Evolutionary conservation across 2,888 invertebrate species (phyloP), one percentile per base, ranked within the genome.

Genomic region (Nematopogon swammerdamellus): DNA sequence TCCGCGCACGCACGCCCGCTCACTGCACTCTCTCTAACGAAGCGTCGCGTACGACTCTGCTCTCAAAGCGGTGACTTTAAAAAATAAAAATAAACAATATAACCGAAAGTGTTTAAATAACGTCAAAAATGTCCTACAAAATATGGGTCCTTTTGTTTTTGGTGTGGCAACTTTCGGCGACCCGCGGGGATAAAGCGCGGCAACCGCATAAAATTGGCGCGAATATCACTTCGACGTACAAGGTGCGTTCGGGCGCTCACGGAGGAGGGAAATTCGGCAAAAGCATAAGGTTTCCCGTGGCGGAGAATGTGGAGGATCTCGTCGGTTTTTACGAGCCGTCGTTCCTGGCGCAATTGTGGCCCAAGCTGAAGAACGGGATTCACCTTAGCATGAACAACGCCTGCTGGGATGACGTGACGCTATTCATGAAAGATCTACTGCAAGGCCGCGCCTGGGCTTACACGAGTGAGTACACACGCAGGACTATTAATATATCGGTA

Each of bases 401-500:
- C 8, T 83, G 83, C 60, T 75, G 72, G 65, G 63, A 67, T 1
- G 76, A 82, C 53, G 56, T 82, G 50, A 67, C 67, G 42, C 59
- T 65, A 51, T 73, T 79, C 56, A 70, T 75, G 52, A 67, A 58
- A 54, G 81, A 77, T 50, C 59, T 82, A 52, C 58, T 63, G 1
- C 70, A 66, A n/a, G 79, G 75, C 5, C 66, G 68, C 50, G 65
- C 68, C 36, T 83, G 83, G 83, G 80, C 82, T 0, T 68, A 79
- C 50, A 72, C 63, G 59, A 75, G 83, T 82, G 60, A 76, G 80
- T n/a, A n/a, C n/a, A n/a, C n/a, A n/a, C n/a, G n/a, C n/a, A n/a
- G n/a, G n/a, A n/a, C n/a, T n/a, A n/a, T n/a, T n/a, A n/a, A n/a
- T n/a, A n/a, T n/a, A n/a, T n/a, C n/a, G n/a, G n/a, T n/a, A n/a